Conservation (phyloP, 2,113 vertebrate species). For the Colius striatus region DNA sequence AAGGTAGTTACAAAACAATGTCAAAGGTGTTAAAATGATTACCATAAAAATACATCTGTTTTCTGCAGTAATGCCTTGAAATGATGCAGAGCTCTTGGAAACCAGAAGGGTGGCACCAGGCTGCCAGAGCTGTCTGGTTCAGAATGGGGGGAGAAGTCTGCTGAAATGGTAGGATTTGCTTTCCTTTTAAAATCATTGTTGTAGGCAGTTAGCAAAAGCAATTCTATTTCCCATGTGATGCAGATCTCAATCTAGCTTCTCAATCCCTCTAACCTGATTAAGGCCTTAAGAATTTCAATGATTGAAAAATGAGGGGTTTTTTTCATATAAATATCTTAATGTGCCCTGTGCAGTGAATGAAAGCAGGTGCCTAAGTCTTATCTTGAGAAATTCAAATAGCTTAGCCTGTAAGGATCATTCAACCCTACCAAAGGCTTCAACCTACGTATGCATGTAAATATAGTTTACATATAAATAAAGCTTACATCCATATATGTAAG, state of each 20-base stretch:
- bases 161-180: slow-evolving; percentile 13
- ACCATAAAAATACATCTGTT: slow-evolving; percentile 51
- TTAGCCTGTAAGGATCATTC: not conserved
- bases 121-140: not conserved
- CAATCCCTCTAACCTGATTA: slow-evolving; percentile 48
- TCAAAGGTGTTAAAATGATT: slow-evolving; percentile 48
- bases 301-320: not conserved
- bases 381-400: not conserved
- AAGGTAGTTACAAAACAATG: slow-evolving; percentile 53
- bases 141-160: not conserved
- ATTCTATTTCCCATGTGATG: not conserved
- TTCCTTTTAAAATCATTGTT: not conserved
- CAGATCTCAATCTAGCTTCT: slow-evolving; percentile 21
- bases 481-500: not conserved
- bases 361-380: not conserved
- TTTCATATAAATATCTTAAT: not conserved
- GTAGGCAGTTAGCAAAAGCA: not conserved
- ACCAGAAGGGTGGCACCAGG: not conserved
- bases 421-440: not conserved
- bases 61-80: slow-evolving; percentile 21
- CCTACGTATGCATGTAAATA: not conserved
- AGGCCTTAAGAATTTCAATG: not conserved
- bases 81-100: not conserved
- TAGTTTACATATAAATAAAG: not conserved
- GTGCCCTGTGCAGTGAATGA: not conserved